Evolutionary conservation across 2,113 vertebrate genomes (phyloP).

Genomic region (Gadus macrocephalus): DNA sequence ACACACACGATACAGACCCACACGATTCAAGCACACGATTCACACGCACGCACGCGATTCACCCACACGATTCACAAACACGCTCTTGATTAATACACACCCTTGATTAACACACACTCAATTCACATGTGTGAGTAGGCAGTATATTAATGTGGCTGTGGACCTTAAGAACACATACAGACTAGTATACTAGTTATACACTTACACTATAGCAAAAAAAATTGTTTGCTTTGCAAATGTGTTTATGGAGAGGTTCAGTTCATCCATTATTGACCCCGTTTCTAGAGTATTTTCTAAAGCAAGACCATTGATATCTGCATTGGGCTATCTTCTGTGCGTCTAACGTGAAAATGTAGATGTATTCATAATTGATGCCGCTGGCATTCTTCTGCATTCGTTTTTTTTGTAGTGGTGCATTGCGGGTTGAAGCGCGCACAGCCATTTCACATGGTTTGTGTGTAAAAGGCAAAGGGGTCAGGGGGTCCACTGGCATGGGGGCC

Average conservation of each 20-base stretch:
- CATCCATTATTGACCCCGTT: slow-evolving; percentile 32
- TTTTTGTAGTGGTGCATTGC: slow-evolving; percentile 26
- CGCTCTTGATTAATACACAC: not conserved
- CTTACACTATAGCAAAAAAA: slow-evolving; percentile 6
- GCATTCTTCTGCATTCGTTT: slow-evolving; percentile 25
- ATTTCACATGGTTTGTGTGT: slow-evolving; percentile 28
- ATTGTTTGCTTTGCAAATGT: not conserved
- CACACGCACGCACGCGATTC: not conserved
- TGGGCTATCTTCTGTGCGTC: slow-evolving; percentile 11
- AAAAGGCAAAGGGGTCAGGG: slow-evolving; percentile 15
- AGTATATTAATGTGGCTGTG: not conserved
- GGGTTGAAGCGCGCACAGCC: slow-evolving; percentile 40
- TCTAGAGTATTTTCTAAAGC: slow-evolving; percentile 21
- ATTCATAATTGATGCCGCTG: slow-evolving; percentile 49
- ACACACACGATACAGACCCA: slow-evolving; percentile 43
- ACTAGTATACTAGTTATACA: slow-evolving; percentile 1
- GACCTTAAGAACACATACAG: slow-evolving; percentile 23
- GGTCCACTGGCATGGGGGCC: not conserved
- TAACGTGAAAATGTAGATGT: slow-evolving; percentile 31
- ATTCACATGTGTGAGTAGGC: not conserved
- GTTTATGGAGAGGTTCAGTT: slow-evolving; percentile 20
- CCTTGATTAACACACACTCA: too few species aligned
- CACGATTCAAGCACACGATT: not conserved
- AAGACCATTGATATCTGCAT: slow-evolving; percentile 31
- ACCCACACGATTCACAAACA: slow-evolving; percentile 9